Base-by-base conservation (phyloP, 2,888 invertebrate genomes). In the Microctonus hyperodae region DNA sequence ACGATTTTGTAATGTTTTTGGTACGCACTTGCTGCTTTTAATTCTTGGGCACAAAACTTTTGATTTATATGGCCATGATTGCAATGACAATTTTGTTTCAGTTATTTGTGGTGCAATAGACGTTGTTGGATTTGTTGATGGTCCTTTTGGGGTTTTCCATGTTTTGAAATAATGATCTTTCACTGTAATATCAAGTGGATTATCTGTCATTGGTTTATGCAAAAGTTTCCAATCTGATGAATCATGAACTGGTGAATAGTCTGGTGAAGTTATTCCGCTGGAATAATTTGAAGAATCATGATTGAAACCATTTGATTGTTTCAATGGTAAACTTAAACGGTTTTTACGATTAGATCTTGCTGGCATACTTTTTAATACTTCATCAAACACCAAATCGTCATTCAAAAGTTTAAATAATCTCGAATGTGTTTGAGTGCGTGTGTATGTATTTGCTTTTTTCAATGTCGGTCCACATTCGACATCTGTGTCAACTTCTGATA, bases 341-440 rank as follows among this genome's bases (percentile, higher is more conserved):
- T 76, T 75, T 40, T 71, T 72, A 13, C 60, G 35, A 6, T 11
- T 22, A 4, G 37, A 35, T 23, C 31, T 62, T 2, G 11, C 31
- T 2, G 64, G 37, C 25, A 20, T 20, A 80, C 48, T 81, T 58
- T 79, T 78, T 65, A 79, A 78, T 77, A 53, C 86, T 86, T 75
- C 86, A 86, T 48, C 10, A 23, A 57, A 23, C 2, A 22, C 7
- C n/a, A 33, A 44, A 13, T 88, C 89, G 57, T 89, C 89, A 79
- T 89, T 90, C 23, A 92, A 81, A 13, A 92, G 81, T 75, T 89
- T 88, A 75, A 90, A 91, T 22, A 92, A 83, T 71, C 92, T 86
- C 51, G 91, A 91, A 82, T 92, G 92, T 44, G 92, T 92, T 40
- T 90, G 88, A 2, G 91, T 91, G 61, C 92, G 85, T 79, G 91